These are phyloP conservation scores for Drosophila ustulata DNA, from an alignment of 2,888 invertebrate species.

Conservation along the genomic window DNA sequence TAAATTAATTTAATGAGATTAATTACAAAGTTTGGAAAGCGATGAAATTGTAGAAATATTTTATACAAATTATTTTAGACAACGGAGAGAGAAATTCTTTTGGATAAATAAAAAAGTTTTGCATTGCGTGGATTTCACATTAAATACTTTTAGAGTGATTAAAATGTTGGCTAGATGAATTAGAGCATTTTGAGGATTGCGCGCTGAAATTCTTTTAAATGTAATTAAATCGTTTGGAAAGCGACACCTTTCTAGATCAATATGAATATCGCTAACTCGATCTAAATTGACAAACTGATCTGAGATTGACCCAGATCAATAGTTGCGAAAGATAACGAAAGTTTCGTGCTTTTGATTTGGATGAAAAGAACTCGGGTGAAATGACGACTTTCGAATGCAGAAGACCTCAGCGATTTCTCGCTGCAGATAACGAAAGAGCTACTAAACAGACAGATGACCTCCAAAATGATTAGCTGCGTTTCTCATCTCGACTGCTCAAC, in stretches of 20 bases:
- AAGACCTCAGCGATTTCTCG: background rate
- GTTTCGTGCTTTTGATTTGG: background rate
- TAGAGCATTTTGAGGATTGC: too few relatives aligned
- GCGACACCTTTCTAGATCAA: background rate
- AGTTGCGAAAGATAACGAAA: background rate
- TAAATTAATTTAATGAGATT: too few relatives aligned
- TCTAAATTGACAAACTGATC: background rate
- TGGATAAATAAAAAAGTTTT: too few relatives aligned
- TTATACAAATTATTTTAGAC: too few relatives aligned
- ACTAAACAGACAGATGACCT: slow-evolving; percentile 4
- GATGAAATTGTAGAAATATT: too few relatives aligned
- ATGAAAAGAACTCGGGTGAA: background rate
- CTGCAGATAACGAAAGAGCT: background rate
- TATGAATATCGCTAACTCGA: background rate
- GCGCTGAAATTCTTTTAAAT: too few relatives aligned
- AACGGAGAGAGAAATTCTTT: too few relatives aligned
- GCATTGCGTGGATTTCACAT: too few relatives aligned
- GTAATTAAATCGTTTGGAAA: too few relatives aligned
- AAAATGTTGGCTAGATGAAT: too few relatives aligned
- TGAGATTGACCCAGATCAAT: background rate
- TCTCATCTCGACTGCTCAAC: slow-evolving; percentile 21
- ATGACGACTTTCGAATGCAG: background rate
- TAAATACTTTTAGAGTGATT: too few relatives aligned
- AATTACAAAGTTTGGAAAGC: too few relatives aligned
- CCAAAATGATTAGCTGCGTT: slow-evolving; percentile 15